These are phyloP conservation scores for Nothobranchius kuhntae DNA, from an alignment of 2,113 vertebrate genomes.

Conservation along the genomic window DNA sequence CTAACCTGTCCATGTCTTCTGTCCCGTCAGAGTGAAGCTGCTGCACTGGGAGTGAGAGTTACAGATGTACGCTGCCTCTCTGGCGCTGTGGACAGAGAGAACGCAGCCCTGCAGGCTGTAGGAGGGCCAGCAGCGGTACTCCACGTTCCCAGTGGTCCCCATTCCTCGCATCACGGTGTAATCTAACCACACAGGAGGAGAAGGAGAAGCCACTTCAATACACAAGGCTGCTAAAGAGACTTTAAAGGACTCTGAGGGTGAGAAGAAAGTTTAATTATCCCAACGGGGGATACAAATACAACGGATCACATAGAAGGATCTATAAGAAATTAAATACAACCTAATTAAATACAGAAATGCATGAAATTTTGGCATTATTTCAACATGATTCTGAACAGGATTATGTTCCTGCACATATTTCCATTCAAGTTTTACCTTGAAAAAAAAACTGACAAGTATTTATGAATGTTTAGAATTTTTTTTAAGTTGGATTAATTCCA, in stretches of 20 bases:
- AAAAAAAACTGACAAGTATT: too few species aligned
- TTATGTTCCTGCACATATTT: too few species aligned
- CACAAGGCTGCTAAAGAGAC: conserved; percentile 16
- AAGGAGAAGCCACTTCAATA: conserved; percentile 38
- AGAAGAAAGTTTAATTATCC: conserved; percentile 21
- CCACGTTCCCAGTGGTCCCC: conserved; percentile 71
- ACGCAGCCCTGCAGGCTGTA: conserved; percentile 87
- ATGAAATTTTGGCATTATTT: too few species aligned
- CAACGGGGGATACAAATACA: conserved; percentile 5
- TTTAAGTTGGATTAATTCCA: too few species aligned
- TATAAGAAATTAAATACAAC: too few species aligned
- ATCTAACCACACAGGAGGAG: conserved; percentile 72
- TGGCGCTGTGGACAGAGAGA: conserved; percentile 81
- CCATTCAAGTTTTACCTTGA: too few species aligned
- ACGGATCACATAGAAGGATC: neutral
- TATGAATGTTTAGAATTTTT: too few species aligned
- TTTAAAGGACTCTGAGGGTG: conserved; percentile 7
- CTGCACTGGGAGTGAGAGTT: conserved; percentile 82
- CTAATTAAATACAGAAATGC: too few species aligned
- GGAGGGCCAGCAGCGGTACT: conserved; percentile 90
- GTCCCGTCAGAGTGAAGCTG: conserved; percentile 81
- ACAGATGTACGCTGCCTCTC: conserved; percentile 84
- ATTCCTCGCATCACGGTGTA: conserved; percentile 81
- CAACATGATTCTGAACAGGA: too few species aligned
- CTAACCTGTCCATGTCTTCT: conserved; percentile 88